Evolutionary conservation across 92 coral and sea anemone species (phyloP), one percentile per base, ranked within the genome.

Genomic region (Bergia puertoricense): DNA sequence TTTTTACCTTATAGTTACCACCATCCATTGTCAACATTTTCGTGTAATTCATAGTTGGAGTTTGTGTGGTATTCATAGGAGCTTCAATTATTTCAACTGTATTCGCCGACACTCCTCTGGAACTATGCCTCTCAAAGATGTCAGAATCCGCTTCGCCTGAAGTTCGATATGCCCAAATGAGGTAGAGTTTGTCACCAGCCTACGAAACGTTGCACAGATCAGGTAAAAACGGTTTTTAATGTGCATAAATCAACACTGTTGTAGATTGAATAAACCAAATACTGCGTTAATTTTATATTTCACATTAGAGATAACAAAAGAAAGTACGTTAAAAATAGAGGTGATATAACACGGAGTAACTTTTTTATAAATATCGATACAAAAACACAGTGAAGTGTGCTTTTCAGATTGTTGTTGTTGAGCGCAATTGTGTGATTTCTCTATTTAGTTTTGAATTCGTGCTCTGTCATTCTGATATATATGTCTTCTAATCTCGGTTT

Each of bases 101-200:
- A 30, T 30, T 16, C 22, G 15, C 23, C 23, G 68, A 62, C 68
- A 9, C 8, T 15, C 23, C 68, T 20, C 68, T 9, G 8, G 8
- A n/a, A 72, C 76, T 36, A 14, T 72, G 76, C 76, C 30, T 42
- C 41, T 42, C 76, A 72, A 72, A 72, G 76, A 72, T 13, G 39
- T 42, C 76, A 72, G 76, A 30, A 42, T 72, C 76, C 41, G 76
- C 76, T 10, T 72, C 76, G 5, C 76, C 76, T 36, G 76, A 72
- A 0, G 3, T 3, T 36, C 76, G 39, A 6, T 72, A 72, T 42
- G 76, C 76, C 76, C 76, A 72, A 36, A 72, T 30, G 6, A 72
- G 76, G 76, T 72, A 42, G 5, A 72, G 76, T 36, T 72, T 72
- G 6, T 72, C 76, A 72, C 76, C 76, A 72, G 76, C 76, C 76